Conservation (phyloP, 2,113 vertebrate species). For the Oceanodroma tethys region DNA sequence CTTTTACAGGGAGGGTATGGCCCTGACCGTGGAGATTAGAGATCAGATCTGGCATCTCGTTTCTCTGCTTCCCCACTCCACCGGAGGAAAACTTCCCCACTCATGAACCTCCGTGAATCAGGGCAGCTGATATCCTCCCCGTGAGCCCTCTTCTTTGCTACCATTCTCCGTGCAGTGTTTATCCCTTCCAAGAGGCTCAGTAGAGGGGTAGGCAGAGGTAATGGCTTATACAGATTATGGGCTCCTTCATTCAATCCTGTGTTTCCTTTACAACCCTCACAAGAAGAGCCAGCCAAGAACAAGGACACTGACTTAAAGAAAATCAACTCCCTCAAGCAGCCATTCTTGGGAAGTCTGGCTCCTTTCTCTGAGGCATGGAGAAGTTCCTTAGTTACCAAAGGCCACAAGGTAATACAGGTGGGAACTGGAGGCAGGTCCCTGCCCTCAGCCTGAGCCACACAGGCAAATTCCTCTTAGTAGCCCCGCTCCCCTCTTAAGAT, state of each 20-base stretch:
- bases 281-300: background rate
- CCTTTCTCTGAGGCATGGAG: background rate
- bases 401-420: background rate
- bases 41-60: background rate
- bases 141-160: background rate
- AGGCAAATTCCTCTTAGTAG: background rate
- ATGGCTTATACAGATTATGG: background rate
- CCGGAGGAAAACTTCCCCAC: background rate
- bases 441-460: background rate
- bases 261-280: background rate
- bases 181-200: background rate
- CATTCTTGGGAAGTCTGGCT: background rate
- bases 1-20: background rate
- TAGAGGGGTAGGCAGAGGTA: background rate
- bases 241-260: background rate
- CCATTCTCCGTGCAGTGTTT: background rate
- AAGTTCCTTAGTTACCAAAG: background rate
- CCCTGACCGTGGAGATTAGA: background rate
- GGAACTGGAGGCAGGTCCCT: background rate
- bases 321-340: background rate
- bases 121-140: background rate
- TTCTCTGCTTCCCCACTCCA: background rate
- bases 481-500: background rate
- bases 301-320: background rate
- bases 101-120: background rate